Evolutionary conservation across 2,888 invertebrate genomes (phyloP).

Genomic region (Brachylomia viminalis): DNA sequence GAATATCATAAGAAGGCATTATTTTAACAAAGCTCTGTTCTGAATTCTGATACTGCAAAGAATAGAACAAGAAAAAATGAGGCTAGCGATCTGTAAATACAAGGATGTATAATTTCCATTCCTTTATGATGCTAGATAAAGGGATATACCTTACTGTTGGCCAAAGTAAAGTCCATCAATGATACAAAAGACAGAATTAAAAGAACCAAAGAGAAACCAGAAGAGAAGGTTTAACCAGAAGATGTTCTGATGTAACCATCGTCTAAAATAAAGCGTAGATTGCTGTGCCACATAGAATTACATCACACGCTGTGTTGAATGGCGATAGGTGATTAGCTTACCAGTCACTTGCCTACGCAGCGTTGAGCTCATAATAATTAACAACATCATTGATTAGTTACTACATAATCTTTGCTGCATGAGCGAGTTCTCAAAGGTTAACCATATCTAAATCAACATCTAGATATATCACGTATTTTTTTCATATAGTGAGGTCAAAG

Average conservation of each 20-base stretch:
- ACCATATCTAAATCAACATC: conserved; percentile 5
- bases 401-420: conserved; percentile 40
- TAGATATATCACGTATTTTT: conserved; percentile 12
- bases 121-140: too few relatives aligned
- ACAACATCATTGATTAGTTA: conserved; percentile 26
- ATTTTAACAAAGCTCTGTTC: not conserved
- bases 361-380: conserved; percentile 40
- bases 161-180: too few relatives aligned
- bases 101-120: not conserved
- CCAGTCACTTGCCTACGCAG: conserved; percentile 1
- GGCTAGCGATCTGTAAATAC: not conserved
- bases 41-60: not conserved
- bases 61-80: not conserved
- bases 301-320: conserved; percentile 24
- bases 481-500: conserved; percentile 33
- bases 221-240: too few relatives aligned
- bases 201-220: too few relatives aligned
- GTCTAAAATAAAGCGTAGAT: conserved; percentile 19
- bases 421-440: conserved; percentile 40
- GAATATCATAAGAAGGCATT: not conserved
- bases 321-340: conserved; percentile 7
- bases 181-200: too few relatives aligned
- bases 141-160: too few relatives aligned
- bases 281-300: conserved; percentile 20
- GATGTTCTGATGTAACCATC: not conserved